Evolutionary conservation across 2,888 invertebrate genomes (phyloP), one percentile per base, ranked within the genome.

Genomic region (Drosophila atripex): DNA sequence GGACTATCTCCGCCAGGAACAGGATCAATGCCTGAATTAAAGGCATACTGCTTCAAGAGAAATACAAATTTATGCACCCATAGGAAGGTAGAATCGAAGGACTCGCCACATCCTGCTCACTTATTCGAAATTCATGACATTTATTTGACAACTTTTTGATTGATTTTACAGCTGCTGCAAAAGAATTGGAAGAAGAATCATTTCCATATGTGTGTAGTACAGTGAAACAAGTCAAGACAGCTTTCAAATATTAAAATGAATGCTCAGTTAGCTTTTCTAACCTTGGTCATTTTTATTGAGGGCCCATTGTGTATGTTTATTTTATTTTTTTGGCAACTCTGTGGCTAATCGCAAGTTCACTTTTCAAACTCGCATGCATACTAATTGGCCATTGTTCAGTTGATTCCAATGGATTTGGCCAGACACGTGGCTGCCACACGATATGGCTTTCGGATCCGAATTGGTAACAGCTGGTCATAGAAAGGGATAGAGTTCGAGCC

Each of bases 81-180:
- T 61, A 77, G 66, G 21, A 23, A 3, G 21, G 21, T 4, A 23
- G 21, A 23, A 23, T 23, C 21, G 21, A 23, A 23, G 21, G 71
- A 80, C 76, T 74, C 69, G 49, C 57, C 57, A 72, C 52, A 76
- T 72, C 64, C 66, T 70, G 65, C 47, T 28, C 32, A 46, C 69
- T 61, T 63, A 80, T 80, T 68, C 66, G 51, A 76, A 84, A 78
- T 87, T 71, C 76, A 88, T 85, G 88, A 88, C 88, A 78, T 89
- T 89, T 88, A 89, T 88, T 88, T 89, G 88, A 88, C 89, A 88
- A 88, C 76, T 76, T 84, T 86, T 82, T 86, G 88, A 88, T 86
- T 89, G 88, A 89, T 89, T 89, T 86, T 88, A 88, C 88, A 88
- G 88, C 89, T 88, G 88, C 79, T 68, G 43, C 64, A 45, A 18